phyloP scores from a whole-genome alignment of 2,888 invertebrate species.

The Opisthograptis luteolata region DNA sequence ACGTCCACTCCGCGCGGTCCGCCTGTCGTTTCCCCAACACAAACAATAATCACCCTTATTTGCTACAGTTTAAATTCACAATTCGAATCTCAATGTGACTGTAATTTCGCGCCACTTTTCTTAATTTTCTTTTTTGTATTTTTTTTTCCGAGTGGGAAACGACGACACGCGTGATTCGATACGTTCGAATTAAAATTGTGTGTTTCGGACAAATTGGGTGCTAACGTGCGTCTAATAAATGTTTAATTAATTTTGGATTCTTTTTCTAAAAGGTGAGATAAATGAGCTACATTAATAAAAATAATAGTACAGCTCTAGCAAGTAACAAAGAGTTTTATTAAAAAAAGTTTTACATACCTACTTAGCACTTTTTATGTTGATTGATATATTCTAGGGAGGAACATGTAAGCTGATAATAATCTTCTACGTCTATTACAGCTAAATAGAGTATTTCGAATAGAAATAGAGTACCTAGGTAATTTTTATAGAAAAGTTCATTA shows the following conservation, averaged over 20 bases:
- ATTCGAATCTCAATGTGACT: conserved; percentile 39
- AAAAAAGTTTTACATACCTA: too few species aligned
- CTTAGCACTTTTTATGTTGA: too few species aligned
- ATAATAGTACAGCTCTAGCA: too few species aligned
- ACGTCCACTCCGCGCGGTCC: conserved; percentile 84
- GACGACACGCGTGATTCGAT: conserved; percentile 58
- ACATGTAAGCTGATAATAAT: too few species aligned
- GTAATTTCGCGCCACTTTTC: conserved; percentile 41
- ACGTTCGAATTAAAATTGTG: conserved; percentile 59
- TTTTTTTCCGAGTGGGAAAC: conserved; percentile 57
- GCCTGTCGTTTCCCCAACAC: conserved; percentile 73
- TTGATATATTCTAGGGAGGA: too few species aligned
- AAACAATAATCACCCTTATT: conserved; percentile 51
- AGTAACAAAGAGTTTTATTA: too few species aligned
- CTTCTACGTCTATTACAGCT: too few species aligned
- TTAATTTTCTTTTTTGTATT: conserved; percentile 2
- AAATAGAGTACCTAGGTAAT: too few species aligned
- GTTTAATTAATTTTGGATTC: conserved; percentile 58
- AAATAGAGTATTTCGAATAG: too few species aligned
- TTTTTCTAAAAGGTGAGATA: conserved; percentile 53
- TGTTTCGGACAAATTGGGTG: conserved; percentile 59
- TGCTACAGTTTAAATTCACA: conserved; percentile 44
- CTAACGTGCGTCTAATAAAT: conserved; percentile 52
- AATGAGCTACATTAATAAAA: too few species aligned
- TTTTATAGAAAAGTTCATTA: too few species aligned